Percentiles rank a stretch among this genome's conserved stretches.
Conservation (phyloP, 2,797 vertebrate species). For the Muraenolepis orangiensis region DNA sequence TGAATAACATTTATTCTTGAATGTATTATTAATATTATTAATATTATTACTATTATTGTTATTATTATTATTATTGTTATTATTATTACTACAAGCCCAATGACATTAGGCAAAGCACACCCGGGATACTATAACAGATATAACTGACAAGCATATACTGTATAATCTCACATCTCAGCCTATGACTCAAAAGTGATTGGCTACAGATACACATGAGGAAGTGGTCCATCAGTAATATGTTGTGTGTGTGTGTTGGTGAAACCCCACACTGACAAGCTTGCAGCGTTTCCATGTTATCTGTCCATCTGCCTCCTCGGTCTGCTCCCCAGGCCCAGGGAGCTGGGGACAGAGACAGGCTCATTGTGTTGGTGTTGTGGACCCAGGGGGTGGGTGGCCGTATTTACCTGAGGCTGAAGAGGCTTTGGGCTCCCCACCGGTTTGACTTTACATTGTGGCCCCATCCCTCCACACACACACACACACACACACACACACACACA, state of each 20-base stretch:
- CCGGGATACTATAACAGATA: background rate
- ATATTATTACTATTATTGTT: no score
- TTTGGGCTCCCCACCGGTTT: constrained; percentile 47
- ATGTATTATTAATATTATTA: no score
- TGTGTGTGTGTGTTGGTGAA: background rate
- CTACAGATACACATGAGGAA: background rate
- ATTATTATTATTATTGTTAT: no score
- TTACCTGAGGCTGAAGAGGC: constrained; percentile 48
- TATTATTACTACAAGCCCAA: no score
- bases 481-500: constrained; percentile 16
- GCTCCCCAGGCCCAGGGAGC: background rate
- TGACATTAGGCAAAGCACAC: background rate
- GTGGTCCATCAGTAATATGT: background rate
- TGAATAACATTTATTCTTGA: background rate
- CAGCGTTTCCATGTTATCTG: background rate
- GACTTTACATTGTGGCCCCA: constrained; percentile 35
- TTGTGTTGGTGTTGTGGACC: constrained; percentile 11
- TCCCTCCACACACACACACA: constrained; percentile 34
- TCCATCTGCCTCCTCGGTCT: background rate
- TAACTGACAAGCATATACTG: background rate
- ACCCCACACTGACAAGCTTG: background rate
- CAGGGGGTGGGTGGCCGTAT: constrained; percentile 25
- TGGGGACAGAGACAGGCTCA: background rate
- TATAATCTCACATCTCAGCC: background rate
- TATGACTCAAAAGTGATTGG: background rate